A percentile compares a stretch with the other conserved stretches of the same genome.
Evolutionary conservation across 2,888 invertebrate genomes (phyloP).

Genomic region (Imbricaverruca yamaguchii): DNA sequence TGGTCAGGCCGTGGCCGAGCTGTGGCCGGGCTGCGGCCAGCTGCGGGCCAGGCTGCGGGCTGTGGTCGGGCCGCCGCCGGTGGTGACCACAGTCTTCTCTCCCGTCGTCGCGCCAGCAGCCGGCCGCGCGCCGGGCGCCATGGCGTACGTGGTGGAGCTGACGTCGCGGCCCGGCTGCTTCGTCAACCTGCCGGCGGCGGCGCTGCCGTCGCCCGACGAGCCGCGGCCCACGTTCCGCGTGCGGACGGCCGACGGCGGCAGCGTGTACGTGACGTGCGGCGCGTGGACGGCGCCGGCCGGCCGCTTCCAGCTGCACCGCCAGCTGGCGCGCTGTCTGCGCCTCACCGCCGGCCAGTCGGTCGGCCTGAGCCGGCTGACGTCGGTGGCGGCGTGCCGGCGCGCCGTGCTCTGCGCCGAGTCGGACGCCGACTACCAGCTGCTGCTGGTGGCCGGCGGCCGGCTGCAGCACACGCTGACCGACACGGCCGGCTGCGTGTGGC

Average conservation of each 20-base stretch:
- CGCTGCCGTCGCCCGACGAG: background rate
- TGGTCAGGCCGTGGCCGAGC: no score
- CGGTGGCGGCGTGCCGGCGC: background rate
- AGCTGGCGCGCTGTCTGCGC: slow-evolving; percentile 1
- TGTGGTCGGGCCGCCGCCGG: no score
- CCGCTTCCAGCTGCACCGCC: background rate
- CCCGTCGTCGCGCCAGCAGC: no score
- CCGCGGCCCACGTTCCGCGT: background rate
- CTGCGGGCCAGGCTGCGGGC: no score
- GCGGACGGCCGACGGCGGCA: background rate
- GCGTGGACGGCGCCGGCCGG: background rate
- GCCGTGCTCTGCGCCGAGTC: background rate
- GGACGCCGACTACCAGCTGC: slow-evolving; percentile 4
- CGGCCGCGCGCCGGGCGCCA: background rate
- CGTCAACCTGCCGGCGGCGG: background rate
- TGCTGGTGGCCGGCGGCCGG: background rate
- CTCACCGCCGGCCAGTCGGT: background rate
- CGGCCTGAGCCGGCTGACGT: background rate
- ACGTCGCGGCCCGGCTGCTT: background rate
- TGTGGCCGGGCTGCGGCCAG: no score
- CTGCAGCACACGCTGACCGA: slow-evolving; percentile 1
- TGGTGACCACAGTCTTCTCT: no score
- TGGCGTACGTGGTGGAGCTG: background rate
- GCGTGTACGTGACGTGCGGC: background rate
- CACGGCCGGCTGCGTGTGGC: background rate